Conservation (phyloP, 2,113 vertebrate species). For the Egretta garzetta region DNA sequence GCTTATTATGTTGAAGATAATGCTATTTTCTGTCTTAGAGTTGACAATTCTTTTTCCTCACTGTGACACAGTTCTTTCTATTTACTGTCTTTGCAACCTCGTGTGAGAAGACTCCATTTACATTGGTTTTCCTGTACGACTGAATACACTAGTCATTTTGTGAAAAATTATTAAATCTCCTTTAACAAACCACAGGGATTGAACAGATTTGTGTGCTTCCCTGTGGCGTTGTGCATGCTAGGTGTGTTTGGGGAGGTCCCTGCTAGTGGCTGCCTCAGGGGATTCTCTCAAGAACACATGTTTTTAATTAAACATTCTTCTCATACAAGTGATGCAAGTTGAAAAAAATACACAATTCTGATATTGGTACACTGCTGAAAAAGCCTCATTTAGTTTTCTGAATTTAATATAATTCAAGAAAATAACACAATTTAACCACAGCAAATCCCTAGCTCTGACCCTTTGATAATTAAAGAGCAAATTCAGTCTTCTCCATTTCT, state of each 20-base stretch:
- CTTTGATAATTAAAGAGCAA: slow-evolving; percentile 53
- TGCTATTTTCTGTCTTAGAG: neutral
- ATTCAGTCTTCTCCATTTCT: neutral
- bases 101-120: neutral
- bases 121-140: neutral
- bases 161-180: neutral
- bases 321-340: slow-evolving; percentile 4
- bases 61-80: neutral
- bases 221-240: neutral
- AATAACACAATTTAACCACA: neutral
- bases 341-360: neutral
- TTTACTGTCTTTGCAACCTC: neutral
- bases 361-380: neutral
- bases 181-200: neutral
- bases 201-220: neutral
- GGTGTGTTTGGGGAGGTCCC: neutral
- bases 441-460: neutral
- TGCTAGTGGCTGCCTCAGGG: neutral
- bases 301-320: neutral
- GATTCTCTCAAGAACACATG: neutral
- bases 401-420: neutral
- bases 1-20: neutral
- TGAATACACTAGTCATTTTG: neutral
- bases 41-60: neutral
- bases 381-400: neutral